Evolutionary conservation across 2,888 invertebrate species (phyloP).

Genomic region (Lasioglossum malachurum): DNA sequence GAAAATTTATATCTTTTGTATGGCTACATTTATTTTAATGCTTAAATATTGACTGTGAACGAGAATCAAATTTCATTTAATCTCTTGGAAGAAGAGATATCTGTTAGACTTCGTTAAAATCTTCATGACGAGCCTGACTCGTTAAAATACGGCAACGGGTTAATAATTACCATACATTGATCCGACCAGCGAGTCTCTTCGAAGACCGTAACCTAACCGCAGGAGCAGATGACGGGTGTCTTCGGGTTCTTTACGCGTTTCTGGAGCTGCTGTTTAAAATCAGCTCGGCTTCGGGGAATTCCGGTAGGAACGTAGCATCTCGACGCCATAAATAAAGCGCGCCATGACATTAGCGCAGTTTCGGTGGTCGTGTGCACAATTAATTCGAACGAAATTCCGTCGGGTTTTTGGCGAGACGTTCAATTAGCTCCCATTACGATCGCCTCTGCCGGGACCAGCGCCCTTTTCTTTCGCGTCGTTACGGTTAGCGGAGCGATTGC

Average conservation of each 20-base stretch:
- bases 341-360: neutral
- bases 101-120: too few species aligned
- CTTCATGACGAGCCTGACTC: too few species aligned
- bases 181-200: too few species aligned
- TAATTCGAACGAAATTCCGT: neutral
- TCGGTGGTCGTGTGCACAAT: neutral
- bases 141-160: too few species aligned
- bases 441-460: constrained; percentile 3
- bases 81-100: too few species aligned
- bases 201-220: neutral
- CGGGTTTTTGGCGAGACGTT: neutral
- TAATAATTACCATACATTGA: too few species aligned
- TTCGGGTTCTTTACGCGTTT: neutral
- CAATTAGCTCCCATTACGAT: constrained; percentile 50
- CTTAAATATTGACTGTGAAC: too few species aligned
- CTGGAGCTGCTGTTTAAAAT: neutral
- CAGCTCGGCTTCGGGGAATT: neutral
- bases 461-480: constrained; percentile 44
- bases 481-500: constrained; percentile 37
- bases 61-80: too few species aligned
- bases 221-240: neutral
- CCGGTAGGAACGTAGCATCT: neutral
- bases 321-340: neutral
- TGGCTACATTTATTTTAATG: too few species aligned
- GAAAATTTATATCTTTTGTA: too few species aligned